Base-by-base conservation (phyloP, 2,888 invertebrate species). In the Exocentrus adspersus region DNA sequence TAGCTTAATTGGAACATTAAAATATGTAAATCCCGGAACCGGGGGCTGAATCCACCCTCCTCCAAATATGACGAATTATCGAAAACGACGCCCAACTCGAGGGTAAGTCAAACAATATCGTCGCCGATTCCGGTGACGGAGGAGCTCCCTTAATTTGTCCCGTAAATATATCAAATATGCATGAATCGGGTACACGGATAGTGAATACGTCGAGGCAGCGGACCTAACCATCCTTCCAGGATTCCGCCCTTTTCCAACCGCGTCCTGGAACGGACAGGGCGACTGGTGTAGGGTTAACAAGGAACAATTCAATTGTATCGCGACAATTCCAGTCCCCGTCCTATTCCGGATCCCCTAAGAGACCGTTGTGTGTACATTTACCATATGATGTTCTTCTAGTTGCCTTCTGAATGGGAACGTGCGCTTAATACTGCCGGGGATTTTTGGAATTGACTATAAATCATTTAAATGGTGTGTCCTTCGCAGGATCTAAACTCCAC, bases 111-210 rank as follows among this genome's bases (percentile, higher is more conserved):
- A 77, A 78, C 77, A 77, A 80, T 79, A 81, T 80, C 77, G 75
- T 69, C 77, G 74, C 72, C 77, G 78, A 77, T 77, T 78, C 75
- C 60, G 60, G 65, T 69, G 65, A 71, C 74, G 75, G 75, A 74
- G 76, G 72, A 70, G 37, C 72, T 74, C 73, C 75, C 77, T 80
- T 80, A 81, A 81, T 81, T 81, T 81, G 80, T 80, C 81, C 78
- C 80, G 79, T 79, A 81, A 81, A 81, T 81, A 80, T 81, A 81
- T 81, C 81, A 81, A 81, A 81, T 81, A 81, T 81, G 82, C 81
- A 82, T 79, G 80, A 80, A 80, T 79, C 76, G 79, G 78, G 76
- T 78, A 76, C 77, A 79, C 78, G 76, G 78, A 80, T 77, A 77
- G 75, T 70, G 78, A 76, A 76, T 78, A 78, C 76, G 77, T 76